These are phyloP conservation scores for Dynastes maya DNA, from an alignment of 2,888 invertebrate genomes.

Conservation along the genomic window DNA sequence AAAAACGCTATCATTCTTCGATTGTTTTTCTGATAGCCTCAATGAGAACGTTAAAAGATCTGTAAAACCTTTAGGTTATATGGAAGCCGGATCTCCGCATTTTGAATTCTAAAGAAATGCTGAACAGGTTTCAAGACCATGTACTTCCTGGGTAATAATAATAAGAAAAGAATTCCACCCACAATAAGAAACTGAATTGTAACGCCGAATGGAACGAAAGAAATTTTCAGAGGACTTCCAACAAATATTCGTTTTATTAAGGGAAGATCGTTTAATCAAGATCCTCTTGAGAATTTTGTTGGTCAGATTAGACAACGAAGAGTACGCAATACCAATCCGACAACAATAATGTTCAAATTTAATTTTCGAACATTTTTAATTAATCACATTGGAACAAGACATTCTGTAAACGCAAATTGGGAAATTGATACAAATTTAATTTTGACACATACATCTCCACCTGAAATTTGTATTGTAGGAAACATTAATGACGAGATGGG, in stretches of 20 bases:
- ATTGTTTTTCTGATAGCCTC: conserved; percentile 40
- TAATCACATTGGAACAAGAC: conserved; percentile 48
- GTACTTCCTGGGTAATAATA: no score
- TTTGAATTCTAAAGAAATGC: conserved; percentile 17
- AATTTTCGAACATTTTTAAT: no score
- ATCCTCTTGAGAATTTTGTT: conserved; percentile 55
- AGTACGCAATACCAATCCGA: conserved; percentile 48
- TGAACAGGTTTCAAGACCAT: not conserved
- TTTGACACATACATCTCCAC: no score
- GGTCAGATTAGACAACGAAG: conserved; percentile 53
- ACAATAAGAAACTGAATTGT: conserved; percentile 43
- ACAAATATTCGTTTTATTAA: conserved; percentile 40
- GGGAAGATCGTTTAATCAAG: conserved; percentile 52
- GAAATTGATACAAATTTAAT: conserved; percentile 34
- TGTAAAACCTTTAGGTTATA: conserved; percentile 30
- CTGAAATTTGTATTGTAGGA: not conserved
- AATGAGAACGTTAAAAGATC: conserved; percentile 23
- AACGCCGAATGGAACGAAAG: conserved; percentile 45
- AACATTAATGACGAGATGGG: not conserved
- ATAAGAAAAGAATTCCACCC: conserved; percentile 28
- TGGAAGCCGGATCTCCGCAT: conserved; percentile 10
- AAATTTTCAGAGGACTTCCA: conserved; percentile 32
- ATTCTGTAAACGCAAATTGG: conserved; percentile 51
- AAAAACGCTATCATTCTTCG: conserved; percentile 1
- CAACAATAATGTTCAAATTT: conserved; percentile 8